Conservation (phyloP, 2,888 invertebrate genomes). For the Sycophila texana region DNA sequence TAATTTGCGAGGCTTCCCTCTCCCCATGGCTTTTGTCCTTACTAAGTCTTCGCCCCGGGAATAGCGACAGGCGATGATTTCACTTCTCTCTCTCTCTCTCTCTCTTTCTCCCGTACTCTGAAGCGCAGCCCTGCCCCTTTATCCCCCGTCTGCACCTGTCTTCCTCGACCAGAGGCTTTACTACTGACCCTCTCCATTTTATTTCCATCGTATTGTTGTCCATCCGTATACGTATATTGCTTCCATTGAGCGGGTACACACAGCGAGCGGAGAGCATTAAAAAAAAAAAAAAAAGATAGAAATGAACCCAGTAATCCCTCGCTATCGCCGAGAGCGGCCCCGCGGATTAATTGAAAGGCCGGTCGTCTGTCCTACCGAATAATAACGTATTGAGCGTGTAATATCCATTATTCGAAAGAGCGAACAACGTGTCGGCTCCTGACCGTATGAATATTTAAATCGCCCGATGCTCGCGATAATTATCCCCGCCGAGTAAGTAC, state of each 20-base stretch:
- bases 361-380: slow-evolving; percentile 31
- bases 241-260: slow-evolving; percentile 17
- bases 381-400: slow-evolving; percentile 33
- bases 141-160: slow-evolving; percentile 12
- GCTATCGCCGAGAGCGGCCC: slow-evolving; percentile 21
- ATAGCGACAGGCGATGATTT: slow-evolving; percentile 28
- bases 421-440: background rate
- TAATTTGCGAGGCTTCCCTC: slow-evolving; percentile 72
- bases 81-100: background rate
- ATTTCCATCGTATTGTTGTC: slow-evolving; percentile 25
- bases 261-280: background rate
- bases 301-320: slow-evolving; percentile 18
- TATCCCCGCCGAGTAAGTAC: background rate
- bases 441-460: slow-evolving; percentile 46
- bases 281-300: background rate
- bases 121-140: no score
- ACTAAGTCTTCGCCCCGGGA: slow-evolving; percentile 54
- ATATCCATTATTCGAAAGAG: background rate
- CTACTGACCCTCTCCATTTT: slow-evolving; percentile 22
- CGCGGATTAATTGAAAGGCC: slow-evolving; percentile 45
- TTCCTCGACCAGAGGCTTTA: background rate
- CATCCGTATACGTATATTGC: no score
- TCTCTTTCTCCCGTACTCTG: no score
- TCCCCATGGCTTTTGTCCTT: slow-evolving; percentile 52
- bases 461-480: background rate